phyloP scores from a whole-genome alignment of 2,888 invertebrate species.

The Philhelius pedissequus region DNA sequence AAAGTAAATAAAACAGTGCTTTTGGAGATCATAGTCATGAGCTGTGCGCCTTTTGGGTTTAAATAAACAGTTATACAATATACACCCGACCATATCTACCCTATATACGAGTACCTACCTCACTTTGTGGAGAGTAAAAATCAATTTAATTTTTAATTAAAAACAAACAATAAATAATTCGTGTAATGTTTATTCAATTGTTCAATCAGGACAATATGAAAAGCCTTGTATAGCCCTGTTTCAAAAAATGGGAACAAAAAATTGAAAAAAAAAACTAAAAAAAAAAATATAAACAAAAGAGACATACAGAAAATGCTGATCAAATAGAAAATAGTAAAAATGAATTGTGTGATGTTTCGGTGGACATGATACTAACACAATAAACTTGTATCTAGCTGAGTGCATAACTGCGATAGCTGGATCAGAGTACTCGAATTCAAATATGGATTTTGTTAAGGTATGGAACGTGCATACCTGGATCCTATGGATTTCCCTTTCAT shows the following conservation, averaged over 20 bases:
- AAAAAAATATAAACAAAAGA: neutral
- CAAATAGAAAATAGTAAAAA: constrained; percentile 65
- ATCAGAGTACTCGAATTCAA: constrained; percentile 22
- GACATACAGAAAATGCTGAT: constrained; percentile 34
- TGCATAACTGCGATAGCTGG: constrained; percentile 10
- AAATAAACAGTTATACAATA: constrained; percentile 37
- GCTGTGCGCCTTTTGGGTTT: constrained; percentile 28
- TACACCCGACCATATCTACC: neutral
- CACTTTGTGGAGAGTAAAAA: constrained; percentile 51
- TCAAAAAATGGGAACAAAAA: neutral
- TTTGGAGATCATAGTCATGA: constrained; percentile 44
- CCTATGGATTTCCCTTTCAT: constrained; percentile 35
- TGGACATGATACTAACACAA: constrained; percentile 39
- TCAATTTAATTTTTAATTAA: constrained; percentile 69
- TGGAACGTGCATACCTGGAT: no score
- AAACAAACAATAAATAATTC: constrained; percentile 69
- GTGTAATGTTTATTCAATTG: constrained; percentile 69
- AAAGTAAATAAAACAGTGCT: constrained; percentile 42
- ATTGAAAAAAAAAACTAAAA: neutral
- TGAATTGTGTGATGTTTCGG: constrained; percentile 40
- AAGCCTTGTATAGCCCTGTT: constrained; percentile 29
- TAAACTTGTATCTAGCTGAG: constrained; percentile 40
- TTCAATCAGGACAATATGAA: constrained; percentile 60
- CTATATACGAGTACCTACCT: neutral
- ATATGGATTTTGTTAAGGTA: constrained; percentile 37